Base-by-base conservation (phyloP, 92 coral and sea anemone species). In the Actinernus sp. region DNA sequence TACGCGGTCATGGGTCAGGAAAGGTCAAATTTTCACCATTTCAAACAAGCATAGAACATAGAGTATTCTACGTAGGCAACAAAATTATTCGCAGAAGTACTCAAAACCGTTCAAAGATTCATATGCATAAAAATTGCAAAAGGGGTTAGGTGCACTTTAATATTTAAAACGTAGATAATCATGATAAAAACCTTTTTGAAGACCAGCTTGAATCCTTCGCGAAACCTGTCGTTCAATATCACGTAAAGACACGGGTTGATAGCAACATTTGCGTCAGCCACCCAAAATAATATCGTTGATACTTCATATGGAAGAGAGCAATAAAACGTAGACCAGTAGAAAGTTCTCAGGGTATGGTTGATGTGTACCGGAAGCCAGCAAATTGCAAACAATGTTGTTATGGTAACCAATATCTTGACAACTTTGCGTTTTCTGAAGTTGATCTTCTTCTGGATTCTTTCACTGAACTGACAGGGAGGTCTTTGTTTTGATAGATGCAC, bases 321-420 rank as follows among this genome's bases (percentile, higher is more conserved):
- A 10, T 26, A 25, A 26, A 27, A 43, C 20, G 17, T 40, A 1
- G 68, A 19, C 2, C 19, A 23, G 48, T 84, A 24, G 23, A 84
- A 78, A 19, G 80, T 38, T 11, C 23, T 8, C 52, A 84, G 28
- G 2, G 64, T 32, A 28, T 79, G 79, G 38, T 50, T 39, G 37
- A 58, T 52, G 62, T 89, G 96, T 4, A 74, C 88, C n/a, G 96
- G 88, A 48, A 89, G 54, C 91, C 96, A 89, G 49, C 84, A 84
- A 27, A 89, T 2, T 26, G 91, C 88, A 65, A 89, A 89, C 4
- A 80, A 56, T 8, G 76, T 69, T 30, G 79, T 91, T 23, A 89
- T 58, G 21, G 96, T 79, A 19, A 84, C 84, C 41, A 89, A 61
- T 80, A 79, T 89, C 13, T 41, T 43, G 62, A 89, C 53, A 41